Base-by-base conservation (phyloP, 2,797 vertebrate species). In the Antrozous pallidus region DNA sequence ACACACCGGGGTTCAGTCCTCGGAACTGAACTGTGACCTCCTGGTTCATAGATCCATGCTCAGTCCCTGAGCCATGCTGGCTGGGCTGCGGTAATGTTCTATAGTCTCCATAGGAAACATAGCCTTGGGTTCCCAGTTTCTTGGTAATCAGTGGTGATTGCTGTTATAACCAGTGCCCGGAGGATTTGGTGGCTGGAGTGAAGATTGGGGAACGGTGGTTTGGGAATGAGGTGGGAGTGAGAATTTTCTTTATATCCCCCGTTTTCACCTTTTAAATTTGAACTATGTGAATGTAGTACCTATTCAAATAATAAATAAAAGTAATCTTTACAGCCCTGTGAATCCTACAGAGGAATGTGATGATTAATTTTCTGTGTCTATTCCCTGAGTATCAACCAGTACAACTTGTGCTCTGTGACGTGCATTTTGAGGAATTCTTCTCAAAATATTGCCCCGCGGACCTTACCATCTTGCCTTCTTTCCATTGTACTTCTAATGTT, bases 241-340 rank as follows among this genome's bases (percentile, higher is more conserved):
- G 38, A n/a, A 51, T 42, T 88, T 69, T 69, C 40, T 81, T 71
- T 54, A 16, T 67, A 4, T 65, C 12, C 4, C 45, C 8, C 28
- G 17, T 47, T 38, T 65, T 78, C 9, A 33, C 28, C 33, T 86
- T 90, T 79, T 54, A 49, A 67, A 71, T 84, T 47, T 31, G 73
- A 96, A 36, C 33, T 49, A 18, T n/a, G 8, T 75, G 58, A 86
- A 83, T 71, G 40, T 82, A 49, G 20, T 89, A 51, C 26, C 17
- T 88, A n/a, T 74, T 91, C 73, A 74, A 56, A 74, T 91, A 88
- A 74, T 49, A 88, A 67, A 54, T 65, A 58, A 51, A 84, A 63
- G 74, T 82, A 38, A 77, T 54, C 26, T 87, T 92, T 54, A 40
- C 12, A 56, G 26, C n/a, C 2, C 73, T n/a, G 5, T 4, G 49